These are phyloP conservation scores for Anarsia innoxiella DNA, from an alignment of 2,888 invertebrate species.

Conservation along the genomic window DNA sequence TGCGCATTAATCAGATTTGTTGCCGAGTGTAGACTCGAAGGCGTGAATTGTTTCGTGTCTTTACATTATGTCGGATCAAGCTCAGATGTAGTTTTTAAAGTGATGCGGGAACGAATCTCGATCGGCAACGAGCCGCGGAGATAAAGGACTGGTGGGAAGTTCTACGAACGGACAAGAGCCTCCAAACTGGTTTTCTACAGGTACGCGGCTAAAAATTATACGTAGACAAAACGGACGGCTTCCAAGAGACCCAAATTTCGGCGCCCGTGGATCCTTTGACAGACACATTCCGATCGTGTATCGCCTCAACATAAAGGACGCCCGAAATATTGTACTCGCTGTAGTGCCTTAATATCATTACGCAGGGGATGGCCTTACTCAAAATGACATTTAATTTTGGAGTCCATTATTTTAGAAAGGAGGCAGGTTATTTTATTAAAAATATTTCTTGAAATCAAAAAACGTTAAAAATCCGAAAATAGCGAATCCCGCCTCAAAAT, in stretches of 20 bases:
- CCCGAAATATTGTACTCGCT: slow-evolving; percentile 25
- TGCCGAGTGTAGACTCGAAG: slow-evolving; percentile 28
- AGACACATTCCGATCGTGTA: slow-evolving; percentile 56
- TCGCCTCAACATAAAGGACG: slow-evolving; percentile 32
- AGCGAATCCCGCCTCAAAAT: too few species aligned
- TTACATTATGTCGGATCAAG: slow-evolving; percentile 39
- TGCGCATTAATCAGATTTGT: slow-evolving; percentile 33
- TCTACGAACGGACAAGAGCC: slow-evolving; percentile 45
- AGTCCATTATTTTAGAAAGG: too few species aligned
- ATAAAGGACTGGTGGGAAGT: slow-evolving; percentile 46
- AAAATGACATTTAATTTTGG: too few species aligned
- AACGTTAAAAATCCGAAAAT: too few species aligned
- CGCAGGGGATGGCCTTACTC: slow-evolving; percentile 14
- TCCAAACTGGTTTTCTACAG: slow-evolving; percentile 65
- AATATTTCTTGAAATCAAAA: too few species aligned
- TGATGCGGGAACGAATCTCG: slow-evolving; percentile 32
- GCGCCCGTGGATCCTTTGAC: slow-evolving; percentile 49
- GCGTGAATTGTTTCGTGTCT: slow-evolving; percentile 39
- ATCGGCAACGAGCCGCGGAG: slow-evolving; percentile 30
- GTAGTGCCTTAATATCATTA: slow-evolving; percentile 20
- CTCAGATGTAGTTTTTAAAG: slow-evolving; percentile 31
- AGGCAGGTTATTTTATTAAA: too few species aligned
- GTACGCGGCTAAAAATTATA: slow-evolving; percentile 66
- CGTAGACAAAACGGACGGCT: slow-evolving; percentile 52
- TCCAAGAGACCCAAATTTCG: slow-evolving; percentile 43